Conservation (phyloP, 2,113 vertebrate genomes). For the Atractosteus spatula region DNA sequence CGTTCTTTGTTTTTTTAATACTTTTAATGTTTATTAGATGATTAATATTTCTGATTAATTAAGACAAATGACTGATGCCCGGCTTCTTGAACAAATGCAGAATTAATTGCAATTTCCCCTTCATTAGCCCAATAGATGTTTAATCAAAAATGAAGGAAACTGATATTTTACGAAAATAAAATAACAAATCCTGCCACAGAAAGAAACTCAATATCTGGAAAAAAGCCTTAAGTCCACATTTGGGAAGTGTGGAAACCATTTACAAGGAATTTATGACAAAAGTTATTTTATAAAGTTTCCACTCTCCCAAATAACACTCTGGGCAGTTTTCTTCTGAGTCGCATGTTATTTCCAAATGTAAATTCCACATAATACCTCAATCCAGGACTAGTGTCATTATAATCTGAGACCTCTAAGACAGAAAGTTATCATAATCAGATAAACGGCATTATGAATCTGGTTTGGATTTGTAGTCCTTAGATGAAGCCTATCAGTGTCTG, state of each 20-base stretch:
- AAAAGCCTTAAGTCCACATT: constrained; percentile 15
- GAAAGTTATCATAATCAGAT: no score
- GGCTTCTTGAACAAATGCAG: constrained; percentile 16
- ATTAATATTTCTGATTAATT: constrained; percentile 21
- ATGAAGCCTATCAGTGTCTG: no score
- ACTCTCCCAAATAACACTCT: neutral
- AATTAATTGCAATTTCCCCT: constrained; percentile 24
- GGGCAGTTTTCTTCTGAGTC: constrained; percentile 6
- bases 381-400: neutral
- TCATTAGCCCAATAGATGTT: constrained; percentile 15
- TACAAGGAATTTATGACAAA: constrained; percentile 29
- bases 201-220: constrained; percentile 20
- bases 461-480: no score
- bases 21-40: constrained; percentile 19
- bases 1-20: neutral
- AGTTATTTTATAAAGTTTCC: constrained; percentile 22
- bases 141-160: constrained; percentile 18
- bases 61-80: constrained; percentile 30
- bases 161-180: constrained; percentile 29
- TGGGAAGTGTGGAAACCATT: constrained; percentile 28
- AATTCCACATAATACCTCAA: neutral
- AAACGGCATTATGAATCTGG: no score
- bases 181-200: constrained; percentile 24
- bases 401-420: no score
- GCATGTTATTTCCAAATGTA: neutral